A percentile compares a stretch with the other conserved stretches of the same genome.
These are phyloP conservation scores for Napeogenes sylphis DNA, from an alignment of 2,888 invertebrate genomes.

Conservation along the genomic window DNA sequence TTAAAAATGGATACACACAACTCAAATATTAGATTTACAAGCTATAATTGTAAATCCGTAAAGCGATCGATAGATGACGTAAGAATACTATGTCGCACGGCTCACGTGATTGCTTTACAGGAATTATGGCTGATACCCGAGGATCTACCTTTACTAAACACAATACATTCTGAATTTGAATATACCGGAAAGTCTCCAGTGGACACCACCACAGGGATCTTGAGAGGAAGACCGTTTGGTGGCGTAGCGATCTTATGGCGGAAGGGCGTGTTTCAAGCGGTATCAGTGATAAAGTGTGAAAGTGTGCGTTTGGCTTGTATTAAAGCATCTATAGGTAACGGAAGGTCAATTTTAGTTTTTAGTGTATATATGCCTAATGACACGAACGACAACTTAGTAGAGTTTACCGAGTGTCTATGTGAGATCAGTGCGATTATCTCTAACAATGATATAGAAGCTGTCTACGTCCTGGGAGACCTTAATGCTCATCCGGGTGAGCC, in stretches of 20 bases:
- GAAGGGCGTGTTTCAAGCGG: neutral
- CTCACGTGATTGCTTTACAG: too few species aligned
- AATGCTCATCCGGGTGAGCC: constrained; percentile 32
- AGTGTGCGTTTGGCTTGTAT: too few species aligned
- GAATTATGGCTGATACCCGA: neutral
- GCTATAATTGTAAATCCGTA: too few species aligned
- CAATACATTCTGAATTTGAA: neutral
- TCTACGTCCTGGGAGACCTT: constrained; percentile 32
- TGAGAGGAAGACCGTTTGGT: constrained; percentile 5
- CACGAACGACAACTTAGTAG: too few species aligned
- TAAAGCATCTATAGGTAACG: too few species aligned
- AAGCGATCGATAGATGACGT: too few species aligned
- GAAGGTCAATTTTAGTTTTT: too few species aligned
- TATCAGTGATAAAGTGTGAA: neutral
- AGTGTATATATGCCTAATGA: too few species aligned
- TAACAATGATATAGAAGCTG: constrained; percentile 18
- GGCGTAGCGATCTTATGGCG: constrained; percentile 6
- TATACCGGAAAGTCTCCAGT: neutral
- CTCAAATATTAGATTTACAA: too few species aligned
- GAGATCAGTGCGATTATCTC: neutral
- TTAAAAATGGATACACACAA: too few species aligned
- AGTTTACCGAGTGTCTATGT: too few species aligned
- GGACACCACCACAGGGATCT: neutral
- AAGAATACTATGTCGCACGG: too few species aligned
- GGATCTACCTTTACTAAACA: neutral